These are phyloP conservation scores for Charina bottae DNA, from an alignment of 2,113 vertebrate species.

Conservation along the genomic window DNA sequence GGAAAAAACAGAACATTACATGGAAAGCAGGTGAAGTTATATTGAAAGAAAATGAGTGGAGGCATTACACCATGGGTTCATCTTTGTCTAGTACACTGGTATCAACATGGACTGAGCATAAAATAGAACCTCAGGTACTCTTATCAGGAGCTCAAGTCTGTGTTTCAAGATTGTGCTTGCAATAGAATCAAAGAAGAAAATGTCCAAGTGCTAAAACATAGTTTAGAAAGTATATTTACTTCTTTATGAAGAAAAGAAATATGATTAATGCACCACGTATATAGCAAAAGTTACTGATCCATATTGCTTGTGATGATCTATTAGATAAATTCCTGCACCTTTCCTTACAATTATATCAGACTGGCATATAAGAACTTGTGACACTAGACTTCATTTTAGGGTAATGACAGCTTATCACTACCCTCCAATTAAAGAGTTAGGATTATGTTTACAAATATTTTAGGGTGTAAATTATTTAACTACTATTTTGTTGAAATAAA, in stretches of 20 bases:
- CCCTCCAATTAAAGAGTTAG: no score
- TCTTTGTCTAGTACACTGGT: background rate
- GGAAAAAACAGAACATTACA: background rate
- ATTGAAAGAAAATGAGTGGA: slow-evolving; percentile 11
- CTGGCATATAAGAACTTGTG: no score
- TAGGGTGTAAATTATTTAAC: no score
- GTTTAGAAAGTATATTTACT: no score
- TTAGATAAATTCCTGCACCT: no score
- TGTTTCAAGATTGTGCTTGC: background rate
- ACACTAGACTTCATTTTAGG: no score
- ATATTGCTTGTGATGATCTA: no score
- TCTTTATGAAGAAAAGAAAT: background rate
- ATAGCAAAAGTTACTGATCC: no score
- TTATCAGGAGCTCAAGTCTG: background rate
- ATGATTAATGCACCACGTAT: background rate
- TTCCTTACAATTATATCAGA: no score
- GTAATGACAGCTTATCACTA: no score
- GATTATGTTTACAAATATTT: no score
- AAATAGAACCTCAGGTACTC: background rate
- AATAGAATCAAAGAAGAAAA: background rate
- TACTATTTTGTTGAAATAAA: no score
- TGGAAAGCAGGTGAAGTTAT: background rate
- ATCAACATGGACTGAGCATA: background rate
- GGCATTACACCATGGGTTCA: background rate
- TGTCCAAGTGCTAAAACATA: background rate